phyloP scores from a whole-genome alignment of 1,140 invertebrate species.

The Matsumurasca onukii region DNA sequence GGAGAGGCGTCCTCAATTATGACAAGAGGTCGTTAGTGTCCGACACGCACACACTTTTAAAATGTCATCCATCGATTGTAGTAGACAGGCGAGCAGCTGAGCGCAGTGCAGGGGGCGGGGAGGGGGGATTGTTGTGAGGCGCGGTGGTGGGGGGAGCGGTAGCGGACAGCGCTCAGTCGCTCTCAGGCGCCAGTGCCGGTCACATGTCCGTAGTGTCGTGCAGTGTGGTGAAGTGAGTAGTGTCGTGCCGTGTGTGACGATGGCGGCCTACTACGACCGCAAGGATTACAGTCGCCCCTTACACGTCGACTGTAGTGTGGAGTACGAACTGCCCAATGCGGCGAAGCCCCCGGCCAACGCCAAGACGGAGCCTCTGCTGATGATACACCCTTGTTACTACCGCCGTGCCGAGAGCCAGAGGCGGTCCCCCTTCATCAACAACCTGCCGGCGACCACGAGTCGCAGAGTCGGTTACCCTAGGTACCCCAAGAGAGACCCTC shows the following conservation, averaged over 20 bases:
- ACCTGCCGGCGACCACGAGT: constrained; percentile 51
- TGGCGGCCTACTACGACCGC: constrained; percentile 15
- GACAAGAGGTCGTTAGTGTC: constrained; percentile 30
- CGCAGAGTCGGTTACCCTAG: neutral
- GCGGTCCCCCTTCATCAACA: constrained; percentile 72
- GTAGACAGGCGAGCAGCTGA: no score
- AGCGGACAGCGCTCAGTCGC: constrained; percentile 9
- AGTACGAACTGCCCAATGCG: constrained; percentile 79
- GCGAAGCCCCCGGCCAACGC: constrained; percentile 76
- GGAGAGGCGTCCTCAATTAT: constrained; percentile 26
- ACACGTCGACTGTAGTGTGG: constrained; percentile 81
- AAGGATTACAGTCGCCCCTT: constrained; percentile 77
- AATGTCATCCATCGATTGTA: constrained; percentile 31
- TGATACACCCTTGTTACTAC: constrained; percentile 86
- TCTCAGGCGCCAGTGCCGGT: neutral
- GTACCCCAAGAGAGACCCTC: constrained; percentile 28
- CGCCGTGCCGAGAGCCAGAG: constrained; percentile 73
- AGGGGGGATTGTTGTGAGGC: neutral
- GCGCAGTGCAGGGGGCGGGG: neutral
- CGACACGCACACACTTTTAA: constrained; percentile 28
- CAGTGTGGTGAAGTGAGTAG: neutral
- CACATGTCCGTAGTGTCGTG: neutral
- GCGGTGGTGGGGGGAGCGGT: neutral
- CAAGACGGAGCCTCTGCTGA: constrained; percentile 71
- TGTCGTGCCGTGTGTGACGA: constrained; percentile 21